Conservation (phyloP, 2,113 vertebrate species). For the Microtus oregoni region DNA sequence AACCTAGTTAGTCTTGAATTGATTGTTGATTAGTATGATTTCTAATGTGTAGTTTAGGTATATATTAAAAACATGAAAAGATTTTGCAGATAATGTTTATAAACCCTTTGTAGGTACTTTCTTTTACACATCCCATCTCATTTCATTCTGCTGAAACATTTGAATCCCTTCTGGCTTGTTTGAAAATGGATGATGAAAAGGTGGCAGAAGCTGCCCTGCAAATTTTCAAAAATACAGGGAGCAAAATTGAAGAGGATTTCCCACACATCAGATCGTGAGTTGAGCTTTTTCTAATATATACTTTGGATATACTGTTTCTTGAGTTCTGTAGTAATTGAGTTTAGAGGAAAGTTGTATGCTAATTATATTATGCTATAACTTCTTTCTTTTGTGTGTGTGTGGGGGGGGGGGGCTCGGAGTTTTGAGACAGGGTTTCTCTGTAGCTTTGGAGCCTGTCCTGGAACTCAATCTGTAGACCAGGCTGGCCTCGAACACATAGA, state of each 20-base stretch:
- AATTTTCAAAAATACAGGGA: conserved; percentile 98
- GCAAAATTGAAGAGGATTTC: conserved; percentile 98
- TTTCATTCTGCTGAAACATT: conserved; percentile 99
- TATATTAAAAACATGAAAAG: neutral
- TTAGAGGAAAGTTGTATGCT: conserved; percentile 54
- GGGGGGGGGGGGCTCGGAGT: no score
- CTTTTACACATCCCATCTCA: conserved; percentile 98
- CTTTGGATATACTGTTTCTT: conserved; percentile 29
- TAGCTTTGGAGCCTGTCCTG: no score
- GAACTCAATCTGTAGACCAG: no score
- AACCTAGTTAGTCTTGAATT: conserved; percentile 32
- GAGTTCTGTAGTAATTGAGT: conserved; percentile 43
- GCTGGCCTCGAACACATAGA: no score
- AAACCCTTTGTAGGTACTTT: conserved; percentile 92
- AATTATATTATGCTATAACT: neutral
- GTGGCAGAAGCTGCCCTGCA: conserved; percentile 98
- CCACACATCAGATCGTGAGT: conserved; percentile 98
- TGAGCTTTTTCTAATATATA: neutral
- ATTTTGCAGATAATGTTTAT: conserved; percentile 54
- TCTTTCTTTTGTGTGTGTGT: neutral
- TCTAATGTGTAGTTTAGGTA: neutral
- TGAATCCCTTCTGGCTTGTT: conserved; percentile 96
- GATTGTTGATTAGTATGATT: conserved; percentile 9
- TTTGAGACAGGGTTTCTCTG: no score
- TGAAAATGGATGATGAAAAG: conserved; percentile 99